Percentiles rank a stretch among this genome's conserved stretches.
Conservation (phyloP, 2,888 invertebrate genomes). For the Amphiduros pacificus region DNA sequence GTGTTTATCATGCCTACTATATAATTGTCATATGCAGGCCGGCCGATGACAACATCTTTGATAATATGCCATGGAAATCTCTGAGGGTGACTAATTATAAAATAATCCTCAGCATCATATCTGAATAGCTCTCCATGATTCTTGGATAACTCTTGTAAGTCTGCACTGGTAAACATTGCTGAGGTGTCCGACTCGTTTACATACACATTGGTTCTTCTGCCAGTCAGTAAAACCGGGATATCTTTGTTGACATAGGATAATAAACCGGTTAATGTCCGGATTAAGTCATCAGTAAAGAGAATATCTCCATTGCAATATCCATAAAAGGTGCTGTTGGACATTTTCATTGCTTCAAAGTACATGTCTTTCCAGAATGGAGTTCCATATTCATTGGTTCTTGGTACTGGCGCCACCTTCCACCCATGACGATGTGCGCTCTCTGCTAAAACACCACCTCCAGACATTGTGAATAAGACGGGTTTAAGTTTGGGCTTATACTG, state of each 20-base stretch:
- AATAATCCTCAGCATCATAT: background rate
- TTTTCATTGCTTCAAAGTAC: background rate
- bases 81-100: background rate
- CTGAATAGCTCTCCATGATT: background rate
- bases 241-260: no score
- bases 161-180: background rate
- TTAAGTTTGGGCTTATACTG: background rate
- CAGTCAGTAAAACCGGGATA: no score
- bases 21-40: background rate
- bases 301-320: background rate
- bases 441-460: background rate
- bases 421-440: background rate
- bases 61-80: background rate
- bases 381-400: background rate
- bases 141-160: background rate
- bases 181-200: background rate
- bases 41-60: background rate
- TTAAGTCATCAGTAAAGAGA: background rate
- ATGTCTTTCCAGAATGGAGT: constrained; percentile 3
- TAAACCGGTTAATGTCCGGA: no score
- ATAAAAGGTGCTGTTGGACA: background rate
- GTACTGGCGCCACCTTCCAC: background rate
- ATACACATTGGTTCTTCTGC: background rate
- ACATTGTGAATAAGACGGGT: background rate
- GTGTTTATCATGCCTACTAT: background rate